phyloP scores from a whole-genome alignment of 2,888 invertebrate species.

The Heliconius aoede region DNA sequence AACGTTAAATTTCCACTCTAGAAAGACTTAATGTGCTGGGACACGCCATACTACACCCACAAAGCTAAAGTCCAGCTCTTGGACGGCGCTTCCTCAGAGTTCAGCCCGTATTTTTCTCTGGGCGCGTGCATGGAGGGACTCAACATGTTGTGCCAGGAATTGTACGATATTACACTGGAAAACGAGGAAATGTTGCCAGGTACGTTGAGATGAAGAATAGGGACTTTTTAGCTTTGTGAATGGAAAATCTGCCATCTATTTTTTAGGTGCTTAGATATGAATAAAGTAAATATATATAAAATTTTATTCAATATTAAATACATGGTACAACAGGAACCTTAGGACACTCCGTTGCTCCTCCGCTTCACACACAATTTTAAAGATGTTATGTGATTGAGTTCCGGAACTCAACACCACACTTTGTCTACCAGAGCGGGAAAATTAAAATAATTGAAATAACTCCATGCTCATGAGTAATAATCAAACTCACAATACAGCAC shows the following conservation, averaged over 20 bases:
- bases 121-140: slow-evolving; percentile 99
- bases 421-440: neutral
- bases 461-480: too few species aligned
- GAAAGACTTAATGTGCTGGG: slow-evolving; percentile 88
- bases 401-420: too few species aligned
- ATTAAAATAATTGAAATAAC: too few species aligned
- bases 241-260: too few species aligned
- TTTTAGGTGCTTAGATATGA: too few species aligned
- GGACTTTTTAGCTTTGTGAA: too few species aligned
- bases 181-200: slow-evolving; percentile 88
- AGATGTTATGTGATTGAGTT: too few species aligned
- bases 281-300: too few species aligned
- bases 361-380: too few species aligned
- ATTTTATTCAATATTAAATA: too few species aligned
- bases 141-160: slow-evolving; percentile 91
- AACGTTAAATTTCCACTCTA: slow-evolving; percentile 36
- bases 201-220: neutral
- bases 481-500: neutral
- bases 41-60: slow-evolving; percentile 92
- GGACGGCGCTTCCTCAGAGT: slow-evolving; percentile 88
- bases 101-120: slow-evolving; percentile 93
- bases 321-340: too few species aligned
- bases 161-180: slow-evolving; percentile 92
- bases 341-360: too few species aligned
- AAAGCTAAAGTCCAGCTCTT: slow-evolving; percentile 89